These are phyloP conservation scores for Camelus dromedarius DNA, from an alignment of 2,113 vertebrate species.

Conservation along the genomic window DNA sequence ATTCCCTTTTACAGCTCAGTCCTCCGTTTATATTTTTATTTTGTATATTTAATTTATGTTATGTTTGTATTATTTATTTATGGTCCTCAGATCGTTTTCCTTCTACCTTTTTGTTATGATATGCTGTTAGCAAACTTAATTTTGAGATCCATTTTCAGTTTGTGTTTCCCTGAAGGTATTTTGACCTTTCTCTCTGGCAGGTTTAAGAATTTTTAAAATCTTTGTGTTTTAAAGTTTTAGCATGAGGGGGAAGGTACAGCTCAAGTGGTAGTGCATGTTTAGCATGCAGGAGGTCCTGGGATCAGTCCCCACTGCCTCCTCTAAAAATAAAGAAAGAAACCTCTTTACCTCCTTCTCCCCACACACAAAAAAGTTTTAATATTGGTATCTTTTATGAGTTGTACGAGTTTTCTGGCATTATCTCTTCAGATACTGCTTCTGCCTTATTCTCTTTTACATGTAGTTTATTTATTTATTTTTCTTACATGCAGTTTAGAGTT, in stretches of 20 bases:
- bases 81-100: background rate
- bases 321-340: no score
- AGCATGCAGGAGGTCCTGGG: no score
- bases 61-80: no score
- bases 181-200: background rate
- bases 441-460: background rate
- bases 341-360: no score
- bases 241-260: no score
- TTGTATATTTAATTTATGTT: no score
- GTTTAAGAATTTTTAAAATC: background rate
- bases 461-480: background rate
- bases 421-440: background rate
- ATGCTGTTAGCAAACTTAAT: background rate
- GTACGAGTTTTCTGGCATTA: background rate
- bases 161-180: background rate
- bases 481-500: no score
- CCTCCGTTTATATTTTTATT: background rate
- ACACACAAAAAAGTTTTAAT: background rate
- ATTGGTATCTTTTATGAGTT: background rate
- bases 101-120: background rate
- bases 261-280: no score
- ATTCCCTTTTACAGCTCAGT: background rate
- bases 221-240: background rate
- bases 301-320: no score
- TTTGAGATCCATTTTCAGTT: background rate